Conservation (phyloP, 2,113 vertebrate genomes). For the Leptobrachium ailaonicum region DNA sequence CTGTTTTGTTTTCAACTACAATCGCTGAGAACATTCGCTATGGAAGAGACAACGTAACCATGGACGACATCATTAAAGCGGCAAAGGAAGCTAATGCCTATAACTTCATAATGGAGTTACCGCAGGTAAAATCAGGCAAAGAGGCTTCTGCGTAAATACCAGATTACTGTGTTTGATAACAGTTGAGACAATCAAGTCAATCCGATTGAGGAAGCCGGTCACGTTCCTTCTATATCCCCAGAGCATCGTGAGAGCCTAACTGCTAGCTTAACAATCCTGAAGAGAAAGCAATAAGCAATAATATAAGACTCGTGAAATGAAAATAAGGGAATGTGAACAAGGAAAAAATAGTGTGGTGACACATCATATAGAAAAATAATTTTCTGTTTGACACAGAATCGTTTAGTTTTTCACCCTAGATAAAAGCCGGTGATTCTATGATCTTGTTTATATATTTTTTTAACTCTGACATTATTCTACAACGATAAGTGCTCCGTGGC, state of each 20-base stretch:
- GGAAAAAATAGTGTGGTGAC: too few relatives aligned
- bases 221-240: not conserved
- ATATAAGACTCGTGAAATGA: too few relatives aligned
- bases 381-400: too few relatives aligned
- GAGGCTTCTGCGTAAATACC: constrained; percentile 22
- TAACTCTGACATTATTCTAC: too few relatives aligned
- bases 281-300: too few relatives aligned
- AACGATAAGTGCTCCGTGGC: too few relatives aligned
- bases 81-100: constrained; percentile 92
- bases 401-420: too few relatives aligned
- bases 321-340: too few relatives aligned
- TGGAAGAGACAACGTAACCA: constrained; percentile 77
- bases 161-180: not conserved
- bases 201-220: constrained; percentile 16
- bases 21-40: constrained; percentile 96
- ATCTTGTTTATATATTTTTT: too few relatives aligned
- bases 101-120: constrained; percentile 93
- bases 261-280: too few relatives aligned
- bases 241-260: not conserved
- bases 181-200: constrained; percentile 7
- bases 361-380: too few relatives aligned
- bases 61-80: constrained; percentile 83
- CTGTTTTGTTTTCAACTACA: constrained; percentile 89
- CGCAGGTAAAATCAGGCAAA: constrained; percentile 73
- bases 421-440: too few relatives aligned